phyloP scores from a whole-genome alignment of 2,113 vertebrate genomes.

The Pandion haliaetus region DNA sequence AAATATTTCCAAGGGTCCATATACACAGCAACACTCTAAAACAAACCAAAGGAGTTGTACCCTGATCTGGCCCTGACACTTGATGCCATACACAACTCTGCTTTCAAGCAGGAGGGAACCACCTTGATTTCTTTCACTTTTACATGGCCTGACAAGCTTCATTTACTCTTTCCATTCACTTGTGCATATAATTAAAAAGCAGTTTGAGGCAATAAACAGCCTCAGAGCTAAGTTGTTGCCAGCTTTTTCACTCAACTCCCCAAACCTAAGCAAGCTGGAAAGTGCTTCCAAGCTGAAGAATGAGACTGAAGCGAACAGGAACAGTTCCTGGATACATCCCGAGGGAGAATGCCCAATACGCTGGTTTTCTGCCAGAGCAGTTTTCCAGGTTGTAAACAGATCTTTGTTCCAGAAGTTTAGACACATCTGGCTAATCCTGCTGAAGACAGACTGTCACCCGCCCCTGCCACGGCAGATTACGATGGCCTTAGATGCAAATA shows the following conservation, averaged over 20 bases:
- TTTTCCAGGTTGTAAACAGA: constrained; percentile 2
- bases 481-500: background rate
- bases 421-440: background rate
- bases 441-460: background rate
- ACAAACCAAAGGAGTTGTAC: rapidly evolving
- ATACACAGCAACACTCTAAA: background rate
- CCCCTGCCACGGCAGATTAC: rapidly evolving
- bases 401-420: background rate
- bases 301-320: background rate
- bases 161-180: background rate
- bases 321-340: background rate
- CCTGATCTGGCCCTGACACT: background rate
- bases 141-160: background rate
- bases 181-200: background rate
- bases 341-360: background rate
- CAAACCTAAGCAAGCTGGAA: background rate
- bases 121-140: background rate
- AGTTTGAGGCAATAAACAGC: background rate
- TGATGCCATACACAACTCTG: background rate
- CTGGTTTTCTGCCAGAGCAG: background rate
- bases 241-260: background rate
- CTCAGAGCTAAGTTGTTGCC: background rate
- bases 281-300: background rate
- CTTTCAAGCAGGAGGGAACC: background rate
- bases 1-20: background rate